A percentile compares a stretch with the other conserved stretches of the same genome.
Evolutionary conservation across 1,140 invertebrate genomes (phyloP).

Genomic region (Drosophila simulans): DNA sequence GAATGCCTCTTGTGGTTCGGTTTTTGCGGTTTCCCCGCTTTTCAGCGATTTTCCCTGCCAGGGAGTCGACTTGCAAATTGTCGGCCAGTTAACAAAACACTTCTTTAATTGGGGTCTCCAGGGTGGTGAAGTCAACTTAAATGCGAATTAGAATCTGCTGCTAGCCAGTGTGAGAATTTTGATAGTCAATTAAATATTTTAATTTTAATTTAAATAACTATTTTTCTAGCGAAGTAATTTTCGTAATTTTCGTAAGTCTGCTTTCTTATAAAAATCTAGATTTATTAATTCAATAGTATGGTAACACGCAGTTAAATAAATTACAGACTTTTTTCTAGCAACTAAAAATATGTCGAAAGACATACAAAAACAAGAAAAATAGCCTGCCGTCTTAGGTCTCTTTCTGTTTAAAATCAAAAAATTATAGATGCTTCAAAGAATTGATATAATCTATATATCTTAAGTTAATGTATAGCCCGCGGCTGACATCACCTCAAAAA

Average conservation of each 20-base stretch:
- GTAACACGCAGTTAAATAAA: too few relatives aligned
- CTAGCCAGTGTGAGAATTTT: not conserved
- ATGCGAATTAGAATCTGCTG: not conserved
- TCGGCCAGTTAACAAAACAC: slow-evolving; percentile 61
- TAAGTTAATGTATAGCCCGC: slow-evolving; percentile 6
- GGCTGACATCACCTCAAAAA: slow-evolving; percentile 23
- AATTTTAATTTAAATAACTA: too few relatives aligned
- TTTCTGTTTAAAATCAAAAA: not conserved
- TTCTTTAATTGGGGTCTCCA: slow-evolving; percentile 45
- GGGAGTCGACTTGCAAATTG: slow-evolving; percentile 56
- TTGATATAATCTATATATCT: slow-evolving; percentile 7
- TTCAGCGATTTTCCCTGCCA: too few relatives aligned
- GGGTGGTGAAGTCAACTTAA: not conserved
- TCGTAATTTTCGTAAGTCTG: too few relatives aligned
- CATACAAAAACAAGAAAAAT: not conserved
- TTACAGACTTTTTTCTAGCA: too few relatives aligned
- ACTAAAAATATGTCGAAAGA: not conserved
- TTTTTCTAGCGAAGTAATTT: too few relatives aligned
- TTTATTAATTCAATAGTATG: too few relatives aligned
- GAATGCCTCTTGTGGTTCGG: slow-evolving; percentile 21
- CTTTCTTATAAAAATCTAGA: too few relatives aligned
- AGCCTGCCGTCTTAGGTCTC: not conserved
- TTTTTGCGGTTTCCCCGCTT: slow-evolving; percentile 5
- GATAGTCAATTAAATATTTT: not conserved
- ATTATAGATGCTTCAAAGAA: slow-evolving; percentile 7